These are phyloP conservation scores for Sapajus apella DNA, from an alignment of 2,113 vertebrate species.

Conservation along the genomic window DNA sequence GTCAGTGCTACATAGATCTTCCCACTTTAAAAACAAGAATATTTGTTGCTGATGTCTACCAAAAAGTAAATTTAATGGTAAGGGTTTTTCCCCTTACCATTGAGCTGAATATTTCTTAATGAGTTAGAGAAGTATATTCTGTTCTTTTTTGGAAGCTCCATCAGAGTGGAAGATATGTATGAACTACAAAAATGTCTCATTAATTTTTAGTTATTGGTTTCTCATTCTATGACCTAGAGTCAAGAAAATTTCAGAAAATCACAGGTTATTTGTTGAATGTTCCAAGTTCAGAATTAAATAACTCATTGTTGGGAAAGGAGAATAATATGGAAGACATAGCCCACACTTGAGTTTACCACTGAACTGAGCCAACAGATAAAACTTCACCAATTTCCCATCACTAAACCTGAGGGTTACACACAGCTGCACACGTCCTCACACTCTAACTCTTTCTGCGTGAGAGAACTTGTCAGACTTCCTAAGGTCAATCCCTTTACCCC, in stretches of 20 bases:
- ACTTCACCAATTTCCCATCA: background rate
- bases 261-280: background rate
- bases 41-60: background rate
- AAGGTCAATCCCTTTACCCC: background rate
- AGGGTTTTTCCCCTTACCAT: background rate
- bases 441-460: background rate
- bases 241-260: slow-evolving; percentile 1
- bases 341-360: background rate
- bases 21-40: background rate
- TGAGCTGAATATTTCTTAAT: background rate
- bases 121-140: background rate
- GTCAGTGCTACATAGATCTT: background rate
- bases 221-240: background rate
- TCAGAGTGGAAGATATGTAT: background rate
- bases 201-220: slow-evolving; percentile 11
- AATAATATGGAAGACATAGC: background rate
- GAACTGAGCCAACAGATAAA: background rate
- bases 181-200: background rate
- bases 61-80: background rate
- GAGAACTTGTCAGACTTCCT: background rate
- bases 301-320: background rate
- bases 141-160: background rate
- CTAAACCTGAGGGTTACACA: background rate
- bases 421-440: background rate
- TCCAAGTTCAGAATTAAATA: background rate